Conservation (phyloP, 2,113 vertebrate species). For the Ammodytes marinus region DNA sequence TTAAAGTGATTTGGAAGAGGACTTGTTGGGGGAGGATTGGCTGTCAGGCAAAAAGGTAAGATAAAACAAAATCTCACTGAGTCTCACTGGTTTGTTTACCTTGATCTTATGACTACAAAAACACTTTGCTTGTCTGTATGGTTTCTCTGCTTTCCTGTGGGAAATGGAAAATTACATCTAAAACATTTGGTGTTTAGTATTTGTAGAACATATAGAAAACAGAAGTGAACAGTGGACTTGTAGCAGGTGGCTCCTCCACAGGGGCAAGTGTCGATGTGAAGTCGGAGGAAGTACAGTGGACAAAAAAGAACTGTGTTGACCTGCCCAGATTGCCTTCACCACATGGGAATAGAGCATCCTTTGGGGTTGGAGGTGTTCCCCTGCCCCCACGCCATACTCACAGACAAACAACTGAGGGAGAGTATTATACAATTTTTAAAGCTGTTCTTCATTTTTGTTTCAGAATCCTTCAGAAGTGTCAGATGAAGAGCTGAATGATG, state of each 20-base stretch:
- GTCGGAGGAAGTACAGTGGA: conserved; percentile 76
- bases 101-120: conserved; percentile 15
- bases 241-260: conserved; percentile 78
- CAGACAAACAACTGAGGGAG: neutral
- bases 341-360: conserved; percentile 79
- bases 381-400: conserved; percentile 55
- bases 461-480: conserved; percentile 95
- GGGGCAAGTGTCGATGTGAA: conserved; percentile 75
- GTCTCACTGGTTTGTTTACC: neutral
- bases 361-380: conserved; percentile 63
- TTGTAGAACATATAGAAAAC: conserved; percentile 48
- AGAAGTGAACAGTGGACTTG: conserved; percentile 48
- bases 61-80: conserved; percentile 17
- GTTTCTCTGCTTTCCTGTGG: conserved; percentile 21
- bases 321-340: conserved; percentile 81
- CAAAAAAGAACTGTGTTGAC: conserved; percentile 73
- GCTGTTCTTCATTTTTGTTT: conserved; percentile 40
- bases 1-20: conserved; percentile 94
- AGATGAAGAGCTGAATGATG: conserved; percentile 97
- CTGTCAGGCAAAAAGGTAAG: conserved; percentile 95
- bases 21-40: conserved; percentile 95
- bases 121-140: neutral
- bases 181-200: conserved; percentile 19
- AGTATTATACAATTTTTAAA: neutral
- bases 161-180: conserved; percentile 25